These are phyloP conservation scores for Amphiura filiformis DNA, from an alignment of 35 echinoderm and acorn worm genomes.

Conservation along the genomic window DNA sequence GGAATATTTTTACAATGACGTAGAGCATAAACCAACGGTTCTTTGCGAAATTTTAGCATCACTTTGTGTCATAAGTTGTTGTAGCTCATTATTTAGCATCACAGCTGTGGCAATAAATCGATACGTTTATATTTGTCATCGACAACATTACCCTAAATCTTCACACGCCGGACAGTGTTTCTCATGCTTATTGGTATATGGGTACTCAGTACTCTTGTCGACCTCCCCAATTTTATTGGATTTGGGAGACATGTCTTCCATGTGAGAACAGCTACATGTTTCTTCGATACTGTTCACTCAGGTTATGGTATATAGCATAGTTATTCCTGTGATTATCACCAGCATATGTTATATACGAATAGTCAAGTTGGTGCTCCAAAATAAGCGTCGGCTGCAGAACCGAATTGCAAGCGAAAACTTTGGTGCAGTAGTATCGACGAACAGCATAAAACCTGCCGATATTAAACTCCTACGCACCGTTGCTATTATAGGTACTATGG, in stretches of 20 bases:
- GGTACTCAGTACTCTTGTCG: constrained; percentile 57
- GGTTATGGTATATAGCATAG: background rate
- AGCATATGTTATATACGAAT: background rate
- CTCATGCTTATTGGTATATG: constrained; percentile 50
- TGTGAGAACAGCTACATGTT: constrained; percentile 49
- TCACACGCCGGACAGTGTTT: constrained; percentile 46
- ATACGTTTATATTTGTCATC: constrained; percentile 68
- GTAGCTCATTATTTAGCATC: constrained; percentile 76
- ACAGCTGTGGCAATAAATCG: constrained; percentile 65
- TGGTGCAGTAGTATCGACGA: background rate
- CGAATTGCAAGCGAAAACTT: background rate
- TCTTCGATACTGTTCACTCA: constrained; percentile 20
- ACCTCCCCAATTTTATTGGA: constrained; percentile 70
- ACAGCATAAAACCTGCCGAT: background rate
- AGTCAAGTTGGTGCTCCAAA: background rate
- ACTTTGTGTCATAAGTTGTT: constrained; percentile 76
- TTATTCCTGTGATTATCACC: background rate
- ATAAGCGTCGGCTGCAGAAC: background rate
- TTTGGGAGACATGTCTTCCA: constrained; percentile 70
- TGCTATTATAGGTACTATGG: background rate
- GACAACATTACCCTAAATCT: constrained; percentile 59
- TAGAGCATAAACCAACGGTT: background rate
- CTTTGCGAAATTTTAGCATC: constrained; percentile 76
- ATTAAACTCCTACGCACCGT: background rate
- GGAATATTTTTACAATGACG: constrained; percentile 49